A percentile compares a stretch with the other conserved stretches of the same genome.
Evolutionary conservation across 2,797 vertebrate genomes (phyloP).

Genomic region (Melanotaenia parkinsoni): DNA sequence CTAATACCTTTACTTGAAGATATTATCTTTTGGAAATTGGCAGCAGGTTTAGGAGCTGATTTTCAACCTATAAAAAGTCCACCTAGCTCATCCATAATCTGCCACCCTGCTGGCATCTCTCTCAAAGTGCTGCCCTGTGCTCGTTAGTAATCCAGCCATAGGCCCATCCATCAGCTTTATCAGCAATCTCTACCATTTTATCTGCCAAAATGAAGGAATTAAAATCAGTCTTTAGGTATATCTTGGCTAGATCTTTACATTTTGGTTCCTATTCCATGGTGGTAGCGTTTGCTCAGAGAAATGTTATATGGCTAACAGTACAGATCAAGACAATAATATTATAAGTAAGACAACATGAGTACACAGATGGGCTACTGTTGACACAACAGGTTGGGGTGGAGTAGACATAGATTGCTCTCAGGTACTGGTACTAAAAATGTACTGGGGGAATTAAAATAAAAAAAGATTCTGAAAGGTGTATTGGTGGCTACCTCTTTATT

Average conservation of each 20-base stretch:
- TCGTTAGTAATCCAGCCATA: not conserved
- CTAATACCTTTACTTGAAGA: not conserved
- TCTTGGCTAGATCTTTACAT: not conserved
- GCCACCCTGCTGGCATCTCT: not conserved
- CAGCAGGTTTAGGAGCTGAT: not conserved
- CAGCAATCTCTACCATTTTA: not conserved
- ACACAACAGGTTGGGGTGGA: not conserved
- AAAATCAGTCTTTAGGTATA: not conserved
- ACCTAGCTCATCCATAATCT: not conserved
- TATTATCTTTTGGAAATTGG: no score
- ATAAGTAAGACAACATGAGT: not conserved
- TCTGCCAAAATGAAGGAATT: no score
- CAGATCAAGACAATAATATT: no score
- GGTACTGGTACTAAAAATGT: not conserved
- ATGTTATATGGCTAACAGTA: no score
- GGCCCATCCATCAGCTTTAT: not conserved
- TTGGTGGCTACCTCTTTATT: conserved; percentile 1
- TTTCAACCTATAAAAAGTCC: not conserved
- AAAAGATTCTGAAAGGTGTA: conserved; percentile 7
- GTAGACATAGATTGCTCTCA: not conserved
- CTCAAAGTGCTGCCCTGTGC: not conserved
- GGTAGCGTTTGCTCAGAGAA: no score
- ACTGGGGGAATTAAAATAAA: conserved; percentile 1
- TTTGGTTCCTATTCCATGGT: not conserved
- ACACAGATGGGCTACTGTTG: no score